A percentile compares a stretch with the other conserved stretches of the same genome.
These are phyloP conservation scores for Acropora tenuis DNA, from an alignment of 64 coral and sea anemone species.

Conservation along the genomic window DNA sequence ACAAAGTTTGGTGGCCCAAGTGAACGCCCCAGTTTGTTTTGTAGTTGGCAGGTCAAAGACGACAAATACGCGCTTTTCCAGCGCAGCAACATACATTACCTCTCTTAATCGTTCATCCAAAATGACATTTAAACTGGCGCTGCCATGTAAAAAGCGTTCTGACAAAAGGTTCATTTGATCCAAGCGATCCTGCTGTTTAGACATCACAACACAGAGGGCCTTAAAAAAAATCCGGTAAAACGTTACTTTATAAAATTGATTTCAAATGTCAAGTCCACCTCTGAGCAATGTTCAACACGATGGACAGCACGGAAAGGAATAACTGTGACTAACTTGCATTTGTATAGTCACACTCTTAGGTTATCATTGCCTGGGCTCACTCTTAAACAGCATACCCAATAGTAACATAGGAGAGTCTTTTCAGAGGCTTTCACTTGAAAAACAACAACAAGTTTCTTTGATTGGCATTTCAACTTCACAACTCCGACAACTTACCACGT, in stretches of 20 bases:
- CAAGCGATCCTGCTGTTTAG: slow-evolving; percentile 80
- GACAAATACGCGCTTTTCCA: background rate
- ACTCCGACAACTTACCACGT: slow-evolving; percentile 67
- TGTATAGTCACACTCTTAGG: too few species aligned
- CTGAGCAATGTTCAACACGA: too few species aligned
- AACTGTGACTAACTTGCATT: too few species aligned
- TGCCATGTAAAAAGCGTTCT: slow-evolving; percentile 44
- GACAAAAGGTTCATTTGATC: slow-evolving; percentile 86
- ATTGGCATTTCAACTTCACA: background rate
- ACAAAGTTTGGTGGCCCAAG: too few species aligned
- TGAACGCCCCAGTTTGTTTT: too few species aligned
- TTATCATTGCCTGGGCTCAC: too few species aligned
- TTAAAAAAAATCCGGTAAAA: background rate
- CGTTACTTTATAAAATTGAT: background rate
- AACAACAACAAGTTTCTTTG: too few species aligned
- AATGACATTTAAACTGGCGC: slow-evolving; percentile 77
- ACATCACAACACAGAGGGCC: slow-evolving; percentile 90
- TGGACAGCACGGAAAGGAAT: too few species aligned
- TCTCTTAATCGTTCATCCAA: slow-evolving; percentile 81
- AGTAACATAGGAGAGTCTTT: too few species aligned
- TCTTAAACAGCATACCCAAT: too few species aligned
- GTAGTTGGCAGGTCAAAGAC: background rate
- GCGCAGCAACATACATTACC: background rate
- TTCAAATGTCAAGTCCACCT: too few species aligned
- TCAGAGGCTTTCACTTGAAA: too few species aligned